These are phyloP conservation scores for Dendropsophus ebraccatus DNA, from an alignment of 2,113 vertebrate genomes.

Conservation along the genomic window DNA sequence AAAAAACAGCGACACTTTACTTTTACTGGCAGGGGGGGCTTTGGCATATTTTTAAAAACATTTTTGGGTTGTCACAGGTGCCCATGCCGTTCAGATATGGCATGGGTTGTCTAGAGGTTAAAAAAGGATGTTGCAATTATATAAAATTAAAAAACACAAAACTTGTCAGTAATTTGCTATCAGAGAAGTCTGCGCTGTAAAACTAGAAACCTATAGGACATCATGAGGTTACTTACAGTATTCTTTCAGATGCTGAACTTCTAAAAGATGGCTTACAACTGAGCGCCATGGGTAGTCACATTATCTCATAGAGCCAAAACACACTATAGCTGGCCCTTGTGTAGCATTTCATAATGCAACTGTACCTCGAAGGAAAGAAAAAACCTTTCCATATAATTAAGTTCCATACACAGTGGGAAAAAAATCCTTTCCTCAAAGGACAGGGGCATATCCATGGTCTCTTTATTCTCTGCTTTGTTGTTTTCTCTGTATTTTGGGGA, in stretches of 20 bases:
- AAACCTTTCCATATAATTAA: neutral
- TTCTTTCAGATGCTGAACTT: neutral
- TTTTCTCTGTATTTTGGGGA: conserved; percentile 7
- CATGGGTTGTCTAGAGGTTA: too few species aligned
- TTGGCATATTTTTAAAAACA: too few species aligned
- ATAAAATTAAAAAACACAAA: neutral
- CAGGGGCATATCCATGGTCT: neutral
- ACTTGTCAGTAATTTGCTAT: neutral
- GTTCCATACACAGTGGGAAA: neutral
- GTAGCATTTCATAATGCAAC: neutral
- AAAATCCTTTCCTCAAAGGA: conserved; percentile 6
- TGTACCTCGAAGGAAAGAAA: neutral
- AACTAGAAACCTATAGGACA: neutral
- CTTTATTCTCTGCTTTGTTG: neutral
- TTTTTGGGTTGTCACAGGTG: too few species aligned
- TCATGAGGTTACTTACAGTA: neutral
- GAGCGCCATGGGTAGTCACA: conserved; percentile 18
- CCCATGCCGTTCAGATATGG: too few species aligned
- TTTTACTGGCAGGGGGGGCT: too few species aligned
- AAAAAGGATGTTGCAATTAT: neutral
- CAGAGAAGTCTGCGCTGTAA: neutral
- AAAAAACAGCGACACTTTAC: too few species aligned
- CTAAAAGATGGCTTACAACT: conserved; percentile 9
- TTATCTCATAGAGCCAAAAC: conserved; percentile 38
- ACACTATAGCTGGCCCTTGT: conserved; percentile 5